Evolutionary conservation across 2,888 invertebrate genomes (phyloP).

Genomic region (Scaptodrosophila latifasciaeformis): DNA sequence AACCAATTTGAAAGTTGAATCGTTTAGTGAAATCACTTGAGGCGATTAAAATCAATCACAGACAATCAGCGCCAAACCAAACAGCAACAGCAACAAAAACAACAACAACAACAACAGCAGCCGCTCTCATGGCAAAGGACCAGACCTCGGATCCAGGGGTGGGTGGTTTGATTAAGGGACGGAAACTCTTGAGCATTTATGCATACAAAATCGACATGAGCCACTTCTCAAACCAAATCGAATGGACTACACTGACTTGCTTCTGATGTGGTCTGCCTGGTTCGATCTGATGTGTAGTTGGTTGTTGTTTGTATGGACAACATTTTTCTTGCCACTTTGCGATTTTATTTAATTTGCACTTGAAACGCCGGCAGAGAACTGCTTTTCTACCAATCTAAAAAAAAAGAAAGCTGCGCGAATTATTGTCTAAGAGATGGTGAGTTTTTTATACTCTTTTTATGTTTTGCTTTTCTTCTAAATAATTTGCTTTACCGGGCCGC

Average conservation of each 20-base stretch:
- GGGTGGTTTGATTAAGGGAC: not conserved
- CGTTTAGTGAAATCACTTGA: slow-evolving; percentile 66
- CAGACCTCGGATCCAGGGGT: not conserved
- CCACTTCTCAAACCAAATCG: not conserved
- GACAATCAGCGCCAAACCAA: slow-evolving; percentile 48
- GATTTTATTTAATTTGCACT: slow-evolving; percentile 66
- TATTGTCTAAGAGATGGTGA: too few species aligned
- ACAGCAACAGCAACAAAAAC: slow-evolving; percentile 28
- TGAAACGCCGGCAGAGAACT: slow-evolving; percentile 39
- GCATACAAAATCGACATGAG: not conserved
- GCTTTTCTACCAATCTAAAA: too few species aligned
- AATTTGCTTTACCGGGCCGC: too few species aligned
- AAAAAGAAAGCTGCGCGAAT: too few species aligned
- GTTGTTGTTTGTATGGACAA: slow-evolving; percentile 12
- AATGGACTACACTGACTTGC: not conserved
- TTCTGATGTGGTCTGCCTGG: not conserved
- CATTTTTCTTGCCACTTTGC: slow-evolving; percentile 47
- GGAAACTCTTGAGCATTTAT: slow-evolving; percentile 15
- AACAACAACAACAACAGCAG: too few species aligned
- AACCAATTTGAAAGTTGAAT: slow-evolving; percentile 60
- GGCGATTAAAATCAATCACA: slow-evolving; percentile 69
- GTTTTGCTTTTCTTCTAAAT: not conserved
- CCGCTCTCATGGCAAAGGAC: not conserved
- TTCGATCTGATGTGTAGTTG: not conserved
- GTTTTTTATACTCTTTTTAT: not conserved